phyloP scores from a whole-genome alignment of 2,113 vertebrate species.

The Centropristis striata region DNA sequence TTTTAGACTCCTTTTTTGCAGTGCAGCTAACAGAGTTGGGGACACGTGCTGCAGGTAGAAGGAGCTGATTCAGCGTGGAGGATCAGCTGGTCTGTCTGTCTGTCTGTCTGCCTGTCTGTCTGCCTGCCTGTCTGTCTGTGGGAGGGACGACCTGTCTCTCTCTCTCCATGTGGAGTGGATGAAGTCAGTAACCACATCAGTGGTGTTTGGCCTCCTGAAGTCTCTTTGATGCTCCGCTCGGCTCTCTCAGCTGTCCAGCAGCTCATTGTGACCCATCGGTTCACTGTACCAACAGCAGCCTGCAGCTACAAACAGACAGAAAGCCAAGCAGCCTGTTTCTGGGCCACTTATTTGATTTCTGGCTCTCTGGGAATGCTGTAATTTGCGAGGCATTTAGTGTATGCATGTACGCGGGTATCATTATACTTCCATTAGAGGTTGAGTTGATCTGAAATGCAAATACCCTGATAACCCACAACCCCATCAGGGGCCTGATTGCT shows the following conservation, averaged over 20 bases:
- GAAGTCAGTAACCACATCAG: constrained; percentile 95
- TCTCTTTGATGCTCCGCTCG: constrained; percentile 92
- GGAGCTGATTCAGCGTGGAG: no score
- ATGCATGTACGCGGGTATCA: constrained; percentile 66
- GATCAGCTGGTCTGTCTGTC: constrained; percentile 83
- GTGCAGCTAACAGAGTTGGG: constrained; percentile 77
- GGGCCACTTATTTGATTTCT: constrained; percentile 68
- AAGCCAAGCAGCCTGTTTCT: constrained; percentile 62
- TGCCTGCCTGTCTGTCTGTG: constrained; percentile 87
- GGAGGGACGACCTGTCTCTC: constrained; percentile 71
- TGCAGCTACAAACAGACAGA: constrained; percentile 66
- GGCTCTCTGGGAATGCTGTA: constrained; percentile 66
- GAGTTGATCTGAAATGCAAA: constrained; percentile 81
- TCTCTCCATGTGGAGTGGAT: constrained; percentile 93
- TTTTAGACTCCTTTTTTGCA: no score
- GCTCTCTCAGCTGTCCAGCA: constrained; percentile 88
- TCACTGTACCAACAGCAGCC: constrained; percentile 41
- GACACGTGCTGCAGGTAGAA: no score
- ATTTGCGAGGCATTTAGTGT: constrained; percentile 75
- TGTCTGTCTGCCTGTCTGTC: constrained; percentile 83
- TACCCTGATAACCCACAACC: constrained; percentile 76
- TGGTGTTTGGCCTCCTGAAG: constrained; percentile 89
- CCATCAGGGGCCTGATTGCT: constrained; percentile 71
- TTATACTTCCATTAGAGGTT: constrained; percentile 82
- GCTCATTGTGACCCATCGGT: constrained; percentile 65